phyloP scores from a whole-genome alignment of 2,888 invertebrate species.

The Chymomyza amoena region DNA sequence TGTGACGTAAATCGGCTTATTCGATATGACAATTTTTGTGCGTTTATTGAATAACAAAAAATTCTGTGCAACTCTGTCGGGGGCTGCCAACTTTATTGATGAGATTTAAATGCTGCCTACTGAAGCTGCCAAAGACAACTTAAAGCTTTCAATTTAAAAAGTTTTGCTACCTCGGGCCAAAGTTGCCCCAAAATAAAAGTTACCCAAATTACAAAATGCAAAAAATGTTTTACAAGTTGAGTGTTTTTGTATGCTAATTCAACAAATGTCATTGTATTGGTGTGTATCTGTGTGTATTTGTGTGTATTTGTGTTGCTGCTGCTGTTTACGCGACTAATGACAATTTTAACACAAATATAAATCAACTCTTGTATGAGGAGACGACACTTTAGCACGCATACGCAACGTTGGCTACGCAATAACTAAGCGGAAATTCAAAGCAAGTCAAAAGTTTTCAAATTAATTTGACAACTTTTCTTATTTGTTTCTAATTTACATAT shows the following conservation, averaged over 20 bases:
- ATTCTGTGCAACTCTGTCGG: neutral
- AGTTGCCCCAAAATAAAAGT: neutral
- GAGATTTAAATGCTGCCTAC: neutral
- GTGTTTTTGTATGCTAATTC: neutral
- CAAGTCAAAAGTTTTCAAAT: conserved; percentile 21
- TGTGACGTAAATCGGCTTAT: neutral
- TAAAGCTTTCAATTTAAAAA: neutral
- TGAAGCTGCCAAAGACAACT: neutral
- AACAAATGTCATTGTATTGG: neutral
- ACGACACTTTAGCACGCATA: conserved; percentile 4
- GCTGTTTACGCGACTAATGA: conserved; percentile 3
- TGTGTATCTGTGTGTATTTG: neutral
- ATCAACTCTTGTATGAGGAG: conserved; percentile 1
- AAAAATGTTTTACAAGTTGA: neutral
- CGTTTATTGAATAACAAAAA: neutral
- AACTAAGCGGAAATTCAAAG: neutral
- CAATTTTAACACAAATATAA: conserved; percentile 9
- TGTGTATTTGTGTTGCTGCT: neutral
- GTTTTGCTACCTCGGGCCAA: neutral
- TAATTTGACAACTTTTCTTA: conserved; percentile 27
- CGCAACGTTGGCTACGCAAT: neutral
- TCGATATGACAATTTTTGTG: neutral
- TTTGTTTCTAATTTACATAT: conserved; percentile 26
- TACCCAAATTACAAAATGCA: neutral
- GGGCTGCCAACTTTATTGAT: neutral